Evolutionary conservation across 2,797 vertebrate genomes (phyloP), one percentile per base, ranked within the genome.

Genomic region (Neomorphus geoffroyi): DNA sequence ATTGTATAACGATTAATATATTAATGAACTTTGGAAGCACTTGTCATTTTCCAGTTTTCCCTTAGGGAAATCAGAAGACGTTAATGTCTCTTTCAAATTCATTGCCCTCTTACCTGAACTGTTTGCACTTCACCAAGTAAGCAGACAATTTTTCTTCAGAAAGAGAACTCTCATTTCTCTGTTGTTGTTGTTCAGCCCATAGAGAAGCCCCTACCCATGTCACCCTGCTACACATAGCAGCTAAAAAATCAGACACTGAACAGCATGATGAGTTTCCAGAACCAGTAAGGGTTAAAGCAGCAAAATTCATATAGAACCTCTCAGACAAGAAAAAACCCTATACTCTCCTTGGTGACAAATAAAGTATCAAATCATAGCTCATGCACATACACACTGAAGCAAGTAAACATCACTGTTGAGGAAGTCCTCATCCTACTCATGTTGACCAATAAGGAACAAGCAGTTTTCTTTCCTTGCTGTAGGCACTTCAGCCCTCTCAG

Each of bases 11-110:
- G 90, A 85, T 61, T 87, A 88, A 97, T 15, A 84, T 3, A 83
- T 57, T 95, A 96, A 81, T 11, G 57, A 56, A 57, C 64, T 28
- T 56, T 24, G 70, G 56, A 95, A 93, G 77, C 22, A 7, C 73
- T 70, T 82, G 9, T 71, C 73, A n/a, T 92, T 85, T 85, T 82
- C 24, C 74, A 66, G 27, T 66, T 86, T 96, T 91, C 78, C 94
- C 77, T 82, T 79, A 90, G 82, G 83, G 80, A 92, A 94, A 62
- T n/a, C 17, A 83, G 64, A 78, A 75, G 51, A 84, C n/a, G 56
- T 87, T 86, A 91, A 72, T 56, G 65, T 62, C 32, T 30, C 82
- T 94, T 93, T 84, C 90, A 86, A 86, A 74, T 23, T 48, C 66
- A 92, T 88, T 43, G 14, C 32, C 14, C 65, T 94, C 86, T 77